Percentiles rank a stretch among this genome's conserved stretches.
phyloP scores from a whole-genome alignment of 2,888 invertebrate species.

The Myopa testacea region DNA sequence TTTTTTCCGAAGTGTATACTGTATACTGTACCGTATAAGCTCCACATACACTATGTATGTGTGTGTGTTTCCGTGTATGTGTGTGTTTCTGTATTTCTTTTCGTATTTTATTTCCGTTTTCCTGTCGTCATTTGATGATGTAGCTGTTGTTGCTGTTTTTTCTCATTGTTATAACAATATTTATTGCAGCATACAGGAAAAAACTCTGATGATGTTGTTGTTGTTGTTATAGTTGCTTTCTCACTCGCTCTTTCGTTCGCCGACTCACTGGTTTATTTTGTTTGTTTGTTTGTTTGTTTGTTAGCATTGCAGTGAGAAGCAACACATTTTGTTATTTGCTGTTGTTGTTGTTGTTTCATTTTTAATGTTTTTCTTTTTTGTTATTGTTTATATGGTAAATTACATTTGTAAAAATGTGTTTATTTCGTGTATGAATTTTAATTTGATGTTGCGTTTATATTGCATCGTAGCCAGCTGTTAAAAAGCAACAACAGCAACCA shows the following conservation, averaged over 20 bases:
- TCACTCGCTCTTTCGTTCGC: background rate
- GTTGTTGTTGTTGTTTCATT: background rate
- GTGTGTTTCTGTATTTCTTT: background rate
- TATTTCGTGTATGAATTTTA: too few relatives aligned
- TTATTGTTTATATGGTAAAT: too few relatives aligned
- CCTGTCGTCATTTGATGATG: background rate
- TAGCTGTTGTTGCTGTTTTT: background rate
- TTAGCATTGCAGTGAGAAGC: background rate
- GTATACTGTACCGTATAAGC: too few relatives aligned
- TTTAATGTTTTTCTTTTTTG: background rate
- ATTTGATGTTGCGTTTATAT: too few relatives aligned
- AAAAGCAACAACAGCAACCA: too few relatives aligned
- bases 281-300: background rate
- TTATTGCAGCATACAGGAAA: background rate
- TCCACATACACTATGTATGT: background rate
- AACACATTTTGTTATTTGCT: background rate
- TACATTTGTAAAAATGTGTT: too few relatives aligned
- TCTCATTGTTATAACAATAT: background rate
- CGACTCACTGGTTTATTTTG: background rate
- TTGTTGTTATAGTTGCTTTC: background rate
- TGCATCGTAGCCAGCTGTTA: too few relatives aligned
- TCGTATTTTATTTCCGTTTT: constrained; percentile 1
- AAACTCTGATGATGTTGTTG: background rate
- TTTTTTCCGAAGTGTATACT: too few relatives aligned
- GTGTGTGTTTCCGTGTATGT: background rate